Evolutionary conservation across 2,888 invertebrate genomes (phyloP), one percentile per base, ranked within the genome.

Genomic region (Argyresthia albistria): DNA sequence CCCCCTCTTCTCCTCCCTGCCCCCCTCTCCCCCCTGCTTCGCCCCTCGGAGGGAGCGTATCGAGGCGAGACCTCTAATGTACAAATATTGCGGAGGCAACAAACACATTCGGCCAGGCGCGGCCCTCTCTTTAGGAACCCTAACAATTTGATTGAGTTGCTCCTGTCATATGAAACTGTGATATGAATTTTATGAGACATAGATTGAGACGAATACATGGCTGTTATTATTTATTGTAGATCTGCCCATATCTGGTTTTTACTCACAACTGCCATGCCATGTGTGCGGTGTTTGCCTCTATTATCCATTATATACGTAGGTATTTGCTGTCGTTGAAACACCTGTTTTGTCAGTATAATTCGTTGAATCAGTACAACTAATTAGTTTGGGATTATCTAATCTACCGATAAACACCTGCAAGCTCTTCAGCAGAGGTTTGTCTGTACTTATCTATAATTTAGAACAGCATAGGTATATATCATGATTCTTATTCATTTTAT

Each of bases 21-120:
- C 25, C 6, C 3, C 25, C 25, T 25, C 25, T 25, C 25, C 47
- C 47, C 35, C 42, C 8, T 9, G 11, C 16, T 51, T 36, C 36
- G 35, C 42, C 35, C 35, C 36, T 45, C 49, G 56, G 58, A 63
- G 78, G 79, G 80, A 77, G 78, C 70, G 81, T 65, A 82, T 71
- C 76, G 76, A 78, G 70, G 69, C 84, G 79, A 82, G 83, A 86
- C 87, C 87, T 86, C 83, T 86, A 86, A 86, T 86, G 83, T 81
- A 83, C 86, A 86, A 87, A 87, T 83, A 87, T 87, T 87, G 87
- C 83, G 87, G 84, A 74, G 73, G 79, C 76, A 82, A 87, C 86
- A 84, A 86, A 86, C 84, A 86, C 76, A 81, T 83, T 79, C 76
- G 74, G 64, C 72, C 69, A n/a, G n/a, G n/a, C n/a, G n/a, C n/a